These are phyloP conservation scores for Notodonta dromedarius DNA, from an alignment of 2,888 invertebrate genomes.

Conservation along the genomic window DNA sequence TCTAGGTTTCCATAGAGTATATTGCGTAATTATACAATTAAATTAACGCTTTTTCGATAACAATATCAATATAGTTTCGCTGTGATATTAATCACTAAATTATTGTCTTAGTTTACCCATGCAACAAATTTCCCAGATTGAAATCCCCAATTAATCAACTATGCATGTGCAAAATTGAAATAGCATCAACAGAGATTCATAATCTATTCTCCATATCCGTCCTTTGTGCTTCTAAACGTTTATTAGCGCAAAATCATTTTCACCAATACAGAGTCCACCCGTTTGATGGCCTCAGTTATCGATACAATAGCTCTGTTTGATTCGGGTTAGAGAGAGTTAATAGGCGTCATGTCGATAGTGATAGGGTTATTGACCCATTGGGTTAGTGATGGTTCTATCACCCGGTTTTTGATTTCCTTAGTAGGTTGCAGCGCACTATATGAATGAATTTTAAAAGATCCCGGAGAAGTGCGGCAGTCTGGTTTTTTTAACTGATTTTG, in stretches of 20 bases:
- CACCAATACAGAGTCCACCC: slow-evolving; percentile 37
- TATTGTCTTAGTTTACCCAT: not conserved
- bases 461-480: no score
- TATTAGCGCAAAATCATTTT: slow-evolving; percentile 62
- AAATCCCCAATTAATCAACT: not conserved
- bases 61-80: no score
- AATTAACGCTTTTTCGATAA: no score
- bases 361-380: not conserved
- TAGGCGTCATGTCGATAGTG: slow-evolving; percentile 11
- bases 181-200: slow-evolving; percentile 27
- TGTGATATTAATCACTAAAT: no score
- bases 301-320: slow-evolving; percentile 36
- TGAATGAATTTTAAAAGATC: no score
- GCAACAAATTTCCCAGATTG: slow-evolving; percentile 4
- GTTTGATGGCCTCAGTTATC: slow-evolving; percentile 44
- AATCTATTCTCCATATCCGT: slow-evolving; percentile 55
- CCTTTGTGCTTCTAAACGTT: slow-evolving; percentile 60
- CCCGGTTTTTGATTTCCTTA: no score
- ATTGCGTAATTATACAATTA: no score
- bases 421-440: no score
- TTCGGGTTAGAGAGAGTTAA: slow-evolving; percentile 28
- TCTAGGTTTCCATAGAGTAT: no score
- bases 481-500: no score
- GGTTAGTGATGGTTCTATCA: no score
- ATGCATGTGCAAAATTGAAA: slow-evolving; percentile 2